phyloP scores from a whole-genome alignment of 2,113 vertebrate species.

The Anthoscopus minutus region DNA sequence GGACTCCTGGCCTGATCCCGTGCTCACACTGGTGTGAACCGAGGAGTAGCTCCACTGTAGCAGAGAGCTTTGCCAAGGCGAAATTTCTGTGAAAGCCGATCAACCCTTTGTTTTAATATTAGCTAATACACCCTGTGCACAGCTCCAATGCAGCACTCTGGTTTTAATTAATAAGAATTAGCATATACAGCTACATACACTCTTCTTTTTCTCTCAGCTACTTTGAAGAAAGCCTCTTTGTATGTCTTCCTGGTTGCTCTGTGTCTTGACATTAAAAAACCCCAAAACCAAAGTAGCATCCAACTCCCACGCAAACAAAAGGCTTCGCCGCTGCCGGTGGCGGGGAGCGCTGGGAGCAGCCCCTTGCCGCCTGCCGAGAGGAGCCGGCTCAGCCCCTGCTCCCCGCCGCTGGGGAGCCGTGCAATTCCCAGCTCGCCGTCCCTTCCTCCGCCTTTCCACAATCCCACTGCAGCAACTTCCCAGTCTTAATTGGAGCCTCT shows the following conservation, averaged over 20 bases:
- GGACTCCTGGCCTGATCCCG: neutral
- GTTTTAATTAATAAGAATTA: slow-evolving; percentile 60
- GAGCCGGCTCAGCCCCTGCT: neutral
- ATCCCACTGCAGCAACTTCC: slow-evolving; percentile 6
- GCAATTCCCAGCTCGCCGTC: neutral
- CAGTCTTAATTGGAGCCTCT: slow-evolving; percentile 44
- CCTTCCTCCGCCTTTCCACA: neutral
- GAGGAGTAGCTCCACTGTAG: neutral
- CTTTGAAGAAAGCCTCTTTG: slow-evolving; percentile 54
- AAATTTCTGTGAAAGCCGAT: neutral
- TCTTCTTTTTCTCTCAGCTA: neutral
- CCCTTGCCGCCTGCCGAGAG: neutral
- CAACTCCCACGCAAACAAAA: neutral
- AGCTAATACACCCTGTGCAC: slow-evolving; percentile 11
- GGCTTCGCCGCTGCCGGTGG: neutral
- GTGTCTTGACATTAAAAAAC: neutral
- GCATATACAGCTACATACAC: slow-evolving; percentile 7
- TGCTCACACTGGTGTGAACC: neutral
- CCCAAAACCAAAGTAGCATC: neutral
- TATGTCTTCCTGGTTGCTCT: neutral
- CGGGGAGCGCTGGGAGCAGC: neutral
- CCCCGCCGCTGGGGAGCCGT: neutral
- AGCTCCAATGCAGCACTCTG: neutral
- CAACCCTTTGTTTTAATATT: slow-evolving; percentile 33
- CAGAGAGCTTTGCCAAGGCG: neutral